phyloP scores from a whole-genome alignment of 2,113 vertebrate species.

The Chlorodrepanis virens region DNA sequence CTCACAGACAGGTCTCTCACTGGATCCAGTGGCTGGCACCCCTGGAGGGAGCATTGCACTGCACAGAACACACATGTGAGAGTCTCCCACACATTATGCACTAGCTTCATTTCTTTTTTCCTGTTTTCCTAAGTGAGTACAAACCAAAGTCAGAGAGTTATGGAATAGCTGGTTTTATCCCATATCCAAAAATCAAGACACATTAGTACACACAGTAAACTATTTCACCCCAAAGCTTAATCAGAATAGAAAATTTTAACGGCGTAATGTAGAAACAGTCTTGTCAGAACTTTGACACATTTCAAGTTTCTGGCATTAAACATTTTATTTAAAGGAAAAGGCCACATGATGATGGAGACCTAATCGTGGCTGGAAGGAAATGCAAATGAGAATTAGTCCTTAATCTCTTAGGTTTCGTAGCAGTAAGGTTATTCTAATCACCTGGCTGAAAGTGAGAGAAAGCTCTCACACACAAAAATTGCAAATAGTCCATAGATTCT shows the following conservation, averaged over 20 bases:
- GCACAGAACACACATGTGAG: accelerated
- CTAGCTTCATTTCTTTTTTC: not conserved
- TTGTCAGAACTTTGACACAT: not conserved
- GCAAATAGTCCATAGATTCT: not conserved
- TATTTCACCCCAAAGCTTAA: not conserved
- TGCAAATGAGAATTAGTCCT: not conserved
- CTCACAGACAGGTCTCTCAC: not conserved
- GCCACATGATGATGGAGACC: not conserved
- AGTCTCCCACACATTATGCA: not conserved
- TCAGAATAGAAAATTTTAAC: not conserved
- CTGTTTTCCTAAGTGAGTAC: not conserved
- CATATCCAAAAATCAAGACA: not conserved
- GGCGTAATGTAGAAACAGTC: not conserved
- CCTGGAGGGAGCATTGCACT: not conserved
- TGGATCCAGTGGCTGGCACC: not conserved
- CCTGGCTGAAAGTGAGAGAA: not conserved
- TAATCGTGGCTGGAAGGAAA: not conserved
- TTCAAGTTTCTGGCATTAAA: not conserved
- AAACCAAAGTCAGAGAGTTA: not conserved
- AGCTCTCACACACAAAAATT: not conserved
- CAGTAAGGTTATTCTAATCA: not conserved
- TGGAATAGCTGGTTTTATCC: not conserved
- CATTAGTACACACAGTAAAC: not conserved
- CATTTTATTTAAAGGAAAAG: conserved; percentile 22
- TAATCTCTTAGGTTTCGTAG: not conserved